A percentile compares a stretch with the other conserved stretches of the same genome.
phyloP scores from a whole-genome alignment of 2,888 invertebrate genomes.

The Phymatocera aterrima region DNA sequence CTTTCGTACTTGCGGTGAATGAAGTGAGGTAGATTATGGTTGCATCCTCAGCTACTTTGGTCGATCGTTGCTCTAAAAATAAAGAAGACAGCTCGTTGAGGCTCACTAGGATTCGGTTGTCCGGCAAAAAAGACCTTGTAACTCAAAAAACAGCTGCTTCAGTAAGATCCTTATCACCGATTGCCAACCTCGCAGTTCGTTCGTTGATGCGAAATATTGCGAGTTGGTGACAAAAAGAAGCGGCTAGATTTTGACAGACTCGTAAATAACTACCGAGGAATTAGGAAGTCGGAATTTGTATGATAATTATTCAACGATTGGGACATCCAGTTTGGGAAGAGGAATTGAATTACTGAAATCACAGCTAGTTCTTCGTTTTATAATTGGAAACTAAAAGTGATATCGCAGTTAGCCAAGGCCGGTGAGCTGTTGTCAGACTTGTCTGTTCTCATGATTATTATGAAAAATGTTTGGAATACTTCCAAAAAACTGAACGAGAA shows the following conservation, averaged over 20 bases:
- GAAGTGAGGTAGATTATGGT: constrained; percentile 6
- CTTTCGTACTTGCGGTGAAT: neutral
- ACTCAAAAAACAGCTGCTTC: constrained; percentile 7
- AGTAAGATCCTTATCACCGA: constrained; percentile 7
- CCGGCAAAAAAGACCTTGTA: neutral
- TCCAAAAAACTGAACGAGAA: constrained; percentile 9
- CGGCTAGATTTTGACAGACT: neutral
- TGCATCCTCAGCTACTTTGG: constrained; percentile 8
- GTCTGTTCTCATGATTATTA: neutral
- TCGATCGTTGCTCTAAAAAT: constrained; percentile 8
- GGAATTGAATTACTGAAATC: neutral
- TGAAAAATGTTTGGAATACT: constrained; percentile 16
- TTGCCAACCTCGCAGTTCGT: constrained; percentile 2
- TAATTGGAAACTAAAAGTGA: neutral
- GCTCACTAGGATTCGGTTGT: neutral
- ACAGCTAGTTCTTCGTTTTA: neutral
- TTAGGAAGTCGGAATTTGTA: neutral
- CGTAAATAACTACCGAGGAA: neutral
- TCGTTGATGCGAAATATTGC: neutral
- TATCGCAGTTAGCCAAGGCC: neutral
- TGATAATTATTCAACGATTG: neutral
- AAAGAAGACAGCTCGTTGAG: neutral
- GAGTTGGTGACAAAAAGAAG: neutral
- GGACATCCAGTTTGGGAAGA: neutral
- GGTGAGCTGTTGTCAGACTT: neutral